These are phyloP conservation scores for Rhinopomastus cyanomelas DNA, from an alignment of 2,113 vertebrate genomes.

Conservation along the genomic window DNA sequence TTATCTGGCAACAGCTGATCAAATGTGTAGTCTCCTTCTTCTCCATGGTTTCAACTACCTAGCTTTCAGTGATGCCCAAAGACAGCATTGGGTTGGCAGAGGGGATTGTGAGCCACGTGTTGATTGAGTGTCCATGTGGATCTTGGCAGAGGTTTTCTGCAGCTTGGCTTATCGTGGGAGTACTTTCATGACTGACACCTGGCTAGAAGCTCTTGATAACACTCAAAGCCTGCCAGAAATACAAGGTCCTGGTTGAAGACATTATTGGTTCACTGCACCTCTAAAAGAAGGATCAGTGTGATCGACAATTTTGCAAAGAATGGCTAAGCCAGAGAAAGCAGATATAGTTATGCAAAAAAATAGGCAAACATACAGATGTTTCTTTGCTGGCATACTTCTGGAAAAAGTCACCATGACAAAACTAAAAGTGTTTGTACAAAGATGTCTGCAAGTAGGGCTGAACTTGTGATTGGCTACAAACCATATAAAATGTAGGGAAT, in stretches of 20 bases:
- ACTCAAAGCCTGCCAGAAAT: not conserved
- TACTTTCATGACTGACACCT: not conserved
- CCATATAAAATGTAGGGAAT: not conserved
- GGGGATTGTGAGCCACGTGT: not conserved
- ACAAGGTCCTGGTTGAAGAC: not conserved
- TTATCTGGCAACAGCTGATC: not conserved
- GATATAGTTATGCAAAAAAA: not conserved
- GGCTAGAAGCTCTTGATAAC: not conserved
- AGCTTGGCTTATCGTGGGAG: not conserved
- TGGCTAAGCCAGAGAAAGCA: not conserved
- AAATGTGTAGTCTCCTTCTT: not conserved
- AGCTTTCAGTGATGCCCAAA: not conserved
- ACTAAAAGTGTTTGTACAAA: not conserved
- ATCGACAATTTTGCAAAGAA: not conserved
- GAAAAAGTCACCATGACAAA: rapidly evolving
- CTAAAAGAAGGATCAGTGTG: not conserved
- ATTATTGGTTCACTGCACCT: not conserved
- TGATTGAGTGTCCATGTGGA: not conserved
- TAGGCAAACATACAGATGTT: not conserved
- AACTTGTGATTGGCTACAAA: not conserved
- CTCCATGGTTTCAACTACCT: not conserved
- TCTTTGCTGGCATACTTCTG: not conserved
- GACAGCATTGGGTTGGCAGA: not conserved
- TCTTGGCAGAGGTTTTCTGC: not conserved
- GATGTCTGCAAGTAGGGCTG: not conserved